Base-by-base conservation (phyloP, 2,113 vertebrate genomes). In the Ictalurus punctatus region DNA sequence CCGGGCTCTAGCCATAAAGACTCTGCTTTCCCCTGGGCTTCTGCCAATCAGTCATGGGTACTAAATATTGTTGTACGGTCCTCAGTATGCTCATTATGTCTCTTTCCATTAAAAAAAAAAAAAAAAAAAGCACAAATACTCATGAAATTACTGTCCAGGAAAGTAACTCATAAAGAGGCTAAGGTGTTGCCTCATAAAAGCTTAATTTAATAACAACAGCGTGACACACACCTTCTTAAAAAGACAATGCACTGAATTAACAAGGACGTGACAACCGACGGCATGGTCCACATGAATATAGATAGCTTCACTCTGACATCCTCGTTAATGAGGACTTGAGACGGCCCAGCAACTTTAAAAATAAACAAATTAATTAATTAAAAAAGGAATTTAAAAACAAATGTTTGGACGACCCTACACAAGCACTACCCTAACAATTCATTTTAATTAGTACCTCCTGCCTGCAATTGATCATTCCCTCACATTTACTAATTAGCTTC, bases 391-490 rank as follows among this genome's bases (percentile, higher is more conserved):
- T 56, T 7, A 34, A 85, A 87, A 85, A 67, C 44, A 85, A 83
- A 73, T 81, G 6, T 56, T 56, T 19, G 73, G 65, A 83, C 79
- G 48, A 74, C 82, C 83, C 44, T 17, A 79, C 48, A 2, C 44
- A 63, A 61, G 73, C 87, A 79, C 59, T 73, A 82, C 58, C 71
- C 71, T 23, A 30, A 78, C 56, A 54, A 85, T 80, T 76, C 61
- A 85, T 85, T 89, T 89, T 89, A 89, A 89, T 89, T 85, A 85
- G 83, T 58, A 85, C 56, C 88, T 80, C 58, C 88, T 9, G 89
- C 16, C 89, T 88, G 89, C 87, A 87, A 91, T 91, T 90, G 83
- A 91, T 91, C 87, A 85, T 91, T 81, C 89, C 74, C 86, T 90
- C 90, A 90, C 85, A 86, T 90, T 88, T 90, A 85, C 87, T 88